Percentiles rank a stretch among this genome's conserved stretches.
These are phyloP conservation scores for Acanthisitta chloris DNA, from an alignment of 2,113 vertebrate species.

Conservation along the genomic window DNA sequence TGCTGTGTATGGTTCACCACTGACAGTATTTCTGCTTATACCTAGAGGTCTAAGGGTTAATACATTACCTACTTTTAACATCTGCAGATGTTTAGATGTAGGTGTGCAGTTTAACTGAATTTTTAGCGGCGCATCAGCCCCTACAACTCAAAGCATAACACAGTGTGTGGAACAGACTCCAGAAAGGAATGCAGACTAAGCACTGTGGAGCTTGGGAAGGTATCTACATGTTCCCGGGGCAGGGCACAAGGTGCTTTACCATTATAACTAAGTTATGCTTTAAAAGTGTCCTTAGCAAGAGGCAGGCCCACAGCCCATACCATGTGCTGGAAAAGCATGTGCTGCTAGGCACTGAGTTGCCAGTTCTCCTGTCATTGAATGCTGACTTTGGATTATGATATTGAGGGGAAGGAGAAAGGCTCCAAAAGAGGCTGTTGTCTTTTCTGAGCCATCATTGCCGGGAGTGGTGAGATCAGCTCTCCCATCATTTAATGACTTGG, in stretches of 20 bases:
- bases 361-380: not conserved
- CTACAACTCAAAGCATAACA: not conserved
- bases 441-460: not conserved
- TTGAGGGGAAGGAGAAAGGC: not conserved
- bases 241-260: not conserved
- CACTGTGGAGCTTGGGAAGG: not conserved
- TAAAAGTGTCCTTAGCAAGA: not conserved
- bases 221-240: not conserved
- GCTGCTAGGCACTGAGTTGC: not conserved
- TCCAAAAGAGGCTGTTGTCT: not conserved
- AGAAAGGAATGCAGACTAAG: not conserved
- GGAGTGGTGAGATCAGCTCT: not conserved
- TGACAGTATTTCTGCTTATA: not conserved
- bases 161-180: not conserved
- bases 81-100: not conserved
- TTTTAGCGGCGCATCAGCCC: not conserved
- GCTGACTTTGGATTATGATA: not conserved
- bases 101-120: not conserved
- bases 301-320: accelerated
- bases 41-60: not conserved
- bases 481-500: not conserved
- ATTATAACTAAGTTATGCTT: not conserved
- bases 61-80: not conserved
- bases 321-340: not conserved
- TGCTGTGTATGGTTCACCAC: not conserved